phyloP scores from a whole-genome alignment of 2,888 invertebrate genomes.

The Hyles lineata region DNA sequence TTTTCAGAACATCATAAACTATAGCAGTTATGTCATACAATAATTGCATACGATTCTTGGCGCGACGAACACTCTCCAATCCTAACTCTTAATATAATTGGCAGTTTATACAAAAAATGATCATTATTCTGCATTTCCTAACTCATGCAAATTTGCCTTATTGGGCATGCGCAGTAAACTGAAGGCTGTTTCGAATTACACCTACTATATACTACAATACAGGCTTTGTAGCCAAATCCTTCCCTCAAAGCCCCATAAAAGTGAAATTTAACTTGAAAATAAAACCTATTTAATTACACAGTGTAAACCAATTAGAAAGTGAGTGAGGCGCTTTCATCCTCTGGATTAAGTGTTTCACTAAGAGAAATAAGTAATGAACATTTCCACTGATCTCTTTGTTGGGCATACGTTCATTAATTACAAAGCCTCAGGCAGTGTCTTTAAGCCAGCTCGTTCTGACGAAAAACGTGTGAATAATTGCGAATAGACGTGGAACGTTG shows the following conservation, averaged over 20 bases:
- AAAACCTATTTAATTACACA: constrained; percentile 28
- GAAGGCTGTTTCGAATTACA: no score
- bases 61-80: no score
- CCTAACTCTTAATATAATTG: no score
- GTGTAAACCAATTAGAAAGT: constrained; percentile 39
- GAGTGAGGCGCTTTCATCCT: constrained; percentile 38
- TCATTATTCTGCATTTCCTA: no score
- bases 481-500: constrained; percentile 31
- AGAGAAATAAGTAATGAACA: constrained; percentile 54
- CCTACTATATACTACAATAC: no score
- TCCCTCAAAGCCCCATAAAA: background rate
- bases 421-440: constrained; percentile 47
- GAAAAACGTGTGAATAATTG: constrained; percentile 56
- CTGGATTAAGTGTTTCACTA: constrained; percentile 45
- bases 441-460: constrained; percentile 49
- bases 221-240: background rate
- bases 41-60: no score
- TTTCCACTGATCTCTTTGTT: constrained; percentile 58
- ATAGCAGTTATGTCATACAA: no score
- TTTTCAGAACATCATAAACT: no score
- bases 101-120: no score
- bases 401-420: constrained; percentile 61
- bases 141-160: no score
- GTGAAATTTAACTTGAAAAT: constrained; percentile 10
- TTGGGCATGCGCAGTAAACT: no score